Percentiles rank a stretch among this genome's conserved stretches.
Conservation (phyloP, 2,113 vertebrate species). For the Pachycephala philippinensis region DNA sequence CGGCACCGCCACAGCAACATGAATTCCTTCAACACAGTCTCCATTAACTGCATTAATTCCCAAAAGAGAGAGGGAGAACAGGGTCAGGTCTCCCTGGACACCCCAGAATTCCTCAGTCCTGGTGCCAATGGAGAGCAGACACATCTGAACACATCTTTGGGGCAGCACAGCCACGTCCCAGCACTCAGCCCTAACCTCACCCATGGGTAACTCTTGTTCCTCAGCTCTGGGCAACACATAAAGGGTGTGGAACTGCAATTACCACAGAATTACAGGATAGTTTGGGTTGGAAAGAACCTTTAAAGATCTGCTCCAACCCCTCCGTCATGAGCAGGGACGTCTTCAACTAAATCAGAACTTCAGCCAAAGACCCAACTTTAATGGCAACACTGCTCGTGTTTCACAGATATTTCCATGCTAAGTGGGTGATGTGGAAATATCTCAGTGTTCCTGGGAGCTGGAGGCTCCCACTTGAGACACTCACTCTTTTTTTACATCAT, state of each 20-base stretch:
- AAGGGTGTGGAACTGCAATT: neutral
- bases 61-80: neutral
- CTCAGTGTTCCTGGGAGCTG: neutral
- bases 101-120: neutral
- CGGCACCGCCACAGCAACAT: too few species aligned
- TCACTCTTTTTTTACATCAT: neutral
- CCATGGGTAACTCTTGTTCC: neutral
- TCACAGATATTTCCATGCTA: neutral
- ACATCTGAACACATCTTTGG: accelerated
- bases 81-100: accelerated
- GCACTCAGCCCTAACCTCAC: neutral
- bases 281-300: neutral
- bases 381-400: neutral
- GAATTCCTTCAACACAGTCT: neutral
- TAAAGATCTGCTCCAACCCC: neutral
- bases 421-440: neutral
- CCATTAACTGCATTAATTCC: neutral
- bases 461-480: neutral
- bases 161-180: neutral
- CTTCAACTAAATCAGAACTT: neutral
- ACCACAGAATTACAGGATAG: neutral
- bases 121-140: neutral
- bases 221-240: neutral
- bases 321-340: neutral
- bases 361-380: neutral